phyloP scores from a whole-genome alignment of 2,888 invertebrate species.

The Lithosia quadra region DNA sequence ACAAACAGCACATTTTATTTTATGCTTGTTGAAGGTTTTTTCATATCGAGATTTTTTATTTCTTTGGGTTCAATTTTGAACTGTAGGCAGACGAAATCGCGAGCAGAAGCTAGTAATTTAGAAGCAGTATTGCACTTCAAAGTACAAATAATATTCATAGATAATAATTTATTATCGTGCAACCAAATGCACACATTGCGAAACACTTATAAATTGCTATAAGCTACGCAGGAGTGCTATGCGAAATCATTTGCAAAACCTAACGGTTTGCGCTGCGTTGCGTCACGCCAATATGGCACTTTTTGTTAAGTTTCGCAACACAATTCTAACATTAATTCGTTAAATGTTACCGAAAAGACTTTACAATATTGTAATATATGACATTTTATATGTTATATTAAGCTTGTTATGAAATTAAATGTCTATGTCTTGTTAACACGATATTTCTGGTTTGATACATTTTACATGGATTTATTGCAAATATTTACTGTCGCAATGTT shows the following conservation, averaged over 20 bases:
- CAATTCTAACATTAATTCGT: slow-evolving; percentile 36
- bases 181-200: slow-evolving; percentile 59
- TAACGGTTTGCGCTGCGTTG: slow-evolving; percentile 31
- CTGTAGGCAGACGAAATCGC: neutral
- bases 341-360: slow-evolving; percentile 43
- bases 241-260: slow-evolving; percentile 60
- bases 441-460: slow-evolving; percentile 34
- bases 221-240: slow-evolving; percentile 46
- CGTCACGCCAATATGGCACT: slow-evolving; percentile 30
- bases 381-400: slow-evolving; percentile 23
- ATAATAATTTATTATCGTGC: slow-evolving; percentile 56
- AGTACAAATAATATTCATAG: slow-evolving; percentile 40
- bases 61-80: neutral
- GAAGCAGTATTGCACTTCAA: slow-evolving; percentile 10
- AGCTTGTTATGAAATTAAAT: slow-evolving; percentile 17
- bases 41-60: too few relatives aligned
- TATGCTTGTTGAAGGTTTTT: too few relatives aligned
- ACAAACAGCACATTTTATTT: too few relatives aligned
- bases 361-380: slow-evolving; percentile 27
- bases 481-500: slow-evolving; percentile 11
- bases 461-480: slow-evolving; percentile 8
- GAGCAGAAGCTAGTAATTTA: neutral
- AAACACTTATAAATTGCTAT: slow-evolving; percentile 59
- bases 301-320: slow-evolving; percentile 52
- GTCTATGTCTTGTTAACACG: slow-evolving; percentile 29